A percentile compares a stretch with the other conserved stretches of the same genome.
These are phyloP conservation scores for Pseudomyrmex gracilis DNA, from an alignment of 1,140 invertebrate species.

Conservation along the genomic window DNA sequence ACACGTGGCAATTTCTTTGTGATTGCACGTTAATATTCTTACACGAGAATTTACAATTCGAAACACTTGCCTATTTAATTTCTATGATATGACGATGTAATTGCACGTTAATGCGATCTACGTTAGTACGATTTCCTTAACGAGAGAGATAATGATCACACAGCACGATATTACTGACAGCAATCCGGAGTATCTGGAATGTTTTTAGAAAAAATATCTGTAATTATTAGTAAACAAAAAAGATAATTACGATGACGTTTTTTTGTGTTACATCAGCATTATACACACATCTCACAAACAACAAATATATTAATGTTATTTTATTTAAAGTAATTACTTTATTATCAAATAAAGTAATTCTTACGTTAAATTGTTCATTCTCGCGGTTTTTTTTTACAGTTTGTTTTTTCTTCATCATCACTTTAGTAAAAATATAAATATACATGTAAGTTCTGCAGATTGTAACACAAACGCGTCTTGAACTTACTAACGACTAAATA, in stretches of 20 bases:
- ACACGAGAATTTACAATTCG: not conserved
- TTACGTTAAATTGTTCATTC: too few species aligned
- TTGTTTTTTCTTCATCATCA: too few species aligned
- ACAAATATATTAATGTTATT: too few species aligned
- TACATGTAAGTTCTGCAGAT: slow-evolving; percentile 61
- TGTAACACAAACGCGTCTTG: slow-evolving; percentile 16
- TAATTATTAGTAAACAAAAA: too few species aligned
- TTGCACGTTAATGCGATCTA: not conserved
- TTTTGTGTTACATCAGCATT: not conserved
- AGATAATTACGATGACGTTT: not conserved
- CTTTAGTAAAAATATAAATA: not conserved
- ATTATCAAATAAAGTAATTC: too few species aligned
- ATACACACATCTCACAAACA: too few species aligned
- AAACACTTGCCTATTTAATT: slow-evolving; percentile 12
- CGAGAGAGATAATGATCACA: not conserved
- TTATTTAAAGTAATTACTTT: too few species aligned
- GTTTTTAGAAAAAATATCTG: too few species aligned
- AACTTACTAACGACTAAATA: slow-evolving; percentile 34
- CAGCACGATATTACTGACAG: not conserved
- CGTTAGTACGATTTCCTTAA: not conserved
- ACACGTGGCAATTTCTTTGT: not conserved
- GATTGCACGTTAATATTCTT: slow-evolving; percentile 18
- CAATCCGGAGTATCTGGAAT: too few species aligned
- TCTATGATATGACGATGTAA: slow-evolving; percentile 1
- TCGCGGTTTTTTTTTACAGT: too few species aligned